Evolutionary conservation across 37 sponge, comb jelly and placozoan genomes (phyloP).

Genomic region (Lycopodina hypogea): DNA sequence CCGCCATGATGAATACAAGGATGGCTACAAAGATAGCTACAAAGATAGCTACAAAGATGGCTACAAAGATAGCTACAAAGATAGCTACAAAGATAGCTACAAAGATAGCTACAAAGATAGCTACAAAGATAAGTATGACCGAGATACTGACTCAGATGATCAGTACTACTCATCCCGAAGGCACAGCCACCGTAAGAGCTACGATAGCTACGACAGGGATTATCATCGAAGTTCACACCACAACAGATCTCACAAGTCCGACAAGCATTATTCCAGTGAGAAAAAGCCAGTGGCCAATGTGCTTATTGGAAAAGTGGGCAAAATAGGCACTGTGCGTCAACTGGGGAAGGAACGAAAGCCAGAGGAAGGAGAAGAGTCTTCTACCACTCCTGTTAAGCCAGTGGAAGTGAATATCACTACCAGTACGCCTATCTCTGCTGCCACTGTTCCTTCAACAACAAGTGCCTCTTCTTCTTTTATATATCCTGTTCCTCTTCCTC

Average conservation of each 20-base stretch:
- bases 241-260: background rate
- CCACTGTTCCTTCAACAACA: background rate
- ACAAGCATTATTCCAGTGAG: background rate
- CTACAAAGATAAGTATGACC: too few relatives aligned
- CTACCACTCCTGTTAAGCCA: background rate
- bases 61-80: too few relatives aligned
- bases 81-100: too few relatives aligned
- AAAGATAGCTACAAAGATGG: too few relatives aligned
- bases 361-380: background rate
- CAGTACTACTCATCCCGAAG: constrained; percentile 13
- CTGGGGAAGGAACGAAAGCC: constrained; percentile 16
- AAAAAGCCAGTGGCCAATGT: constrained; percentile 24
- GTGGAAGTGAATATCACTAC: too few relatives aligned
- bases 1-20: background rate
- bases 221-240: background rate
- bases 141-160: constrained; percentile 13
- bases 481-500: background rate
- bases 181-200: background rate
- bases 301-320: constrained; percentile 26
- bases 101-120: too few relatives aligned
- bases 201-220: constrained; percentile 11
- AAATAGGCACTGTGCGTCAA: constrained; percentile 16
- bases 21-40: background rate
- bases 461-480: background rate
- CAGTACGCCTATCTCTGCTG: background rate